Percentiles rank a stretch among this genome's conserved stretches.
phyloP scores from a whole-genome alignment of 2,113 vertebrate species.

The Catharus minimus region DNA sequence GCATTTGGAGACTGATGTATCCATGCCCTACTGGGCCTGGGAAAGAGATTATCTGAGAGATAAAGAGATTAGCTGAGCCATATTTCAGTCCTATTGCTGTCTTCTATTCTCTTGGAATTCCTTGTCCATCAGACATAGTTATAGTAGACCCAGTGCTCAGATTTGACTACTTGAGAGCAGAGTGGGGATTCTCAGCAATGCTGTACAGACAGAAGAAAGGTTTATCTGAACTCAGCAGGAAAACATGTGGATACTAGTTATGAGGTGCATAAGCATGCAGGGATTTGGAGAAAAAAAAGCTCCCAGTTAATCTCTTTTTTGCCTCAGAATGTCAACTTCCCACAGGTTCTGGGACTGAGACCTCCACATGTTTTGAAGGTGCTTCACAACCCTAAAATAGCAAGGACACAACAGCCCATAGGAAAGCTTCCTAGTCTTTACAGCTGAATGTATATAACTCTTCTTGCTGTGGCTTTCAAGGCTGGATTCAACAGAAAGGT shows the following conservation, averaged over 20 bases:
- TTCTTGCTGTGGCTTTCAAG: neutral
- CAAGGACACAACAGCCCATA: neutral
- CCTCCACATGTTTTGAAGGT: neutral
- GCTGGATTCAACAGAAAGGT: neutral
- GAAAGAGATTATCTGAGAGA: neutral
- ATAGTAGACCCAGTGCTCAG: neutral
- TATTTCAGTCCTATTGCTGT: neutral
- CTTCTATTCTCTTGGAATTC: neutral
- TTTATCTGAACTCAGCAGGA: neutral
- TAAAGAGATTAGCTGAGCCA: neutral
- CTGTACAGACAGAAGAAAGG: neutral
- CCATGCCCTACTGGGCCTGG: neutral
- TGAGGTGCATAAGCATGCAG: neutral
- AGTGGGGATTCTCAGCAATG: neutral
- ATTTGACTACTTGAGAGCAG: neutral
- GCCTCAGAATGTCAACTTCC: neutral
- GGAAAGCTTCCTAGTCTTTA: neutral
- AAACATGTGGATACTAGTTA: neutral
- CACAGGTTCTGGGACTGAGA: neutral
- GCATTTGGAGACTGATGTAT: neutral
- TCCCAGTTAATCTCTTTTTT: neutral
- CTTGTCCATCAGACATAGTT: neutral
- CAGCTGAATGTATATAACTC: neutral
- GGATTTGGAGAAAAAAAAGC: neutral
- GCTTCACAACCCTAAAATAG: neutral